Conservation (phyloP, 2,113 vertebrate genomes). For the Helogale parvula region DNA sequence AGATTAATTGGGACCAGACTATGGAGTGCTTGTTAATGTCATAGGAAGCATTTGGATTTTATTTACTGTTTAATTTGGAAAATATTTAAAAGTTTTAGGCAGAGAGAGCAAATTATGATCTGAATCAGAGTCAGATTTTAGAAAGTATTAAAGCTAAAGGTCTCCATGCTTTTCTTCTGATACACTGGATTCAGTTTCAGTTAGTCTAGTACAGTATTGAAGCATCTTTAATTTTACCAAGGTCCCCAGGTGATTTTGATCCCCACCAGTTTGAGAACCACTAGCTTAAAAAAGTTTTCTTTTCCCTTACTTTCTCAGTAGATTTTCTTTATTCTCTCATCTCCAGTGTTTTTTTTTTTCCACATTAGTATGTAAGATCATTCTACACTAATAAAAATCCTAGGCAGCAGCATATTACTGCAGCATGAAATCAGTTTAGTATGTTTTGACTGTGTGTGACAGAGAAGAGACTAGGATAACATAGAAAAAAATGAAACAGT, state of each 20-base stretch:
- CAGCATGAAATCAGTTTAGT: not conserved
- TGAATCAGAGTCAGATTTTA: not conserved
- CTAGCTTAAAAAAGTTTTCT: not conserved
- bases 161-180: not conserved
- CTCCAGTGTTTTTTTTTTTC: not conserved
- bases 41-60: not conserved
- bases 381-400: not conserved
- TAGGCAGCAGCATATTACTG: not conserved
- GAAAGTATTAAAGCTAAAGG: not conserved
- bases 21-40: not conserved
- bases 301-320: not conserved
- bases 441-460: not conserved
- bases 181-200: not conserved
- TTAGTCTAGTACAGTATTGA: not conserved
- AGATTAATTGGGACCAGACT: not conserved
- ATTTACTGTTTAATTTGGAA: constrained; percentile 27
- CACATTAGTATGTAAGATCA: not conserved
- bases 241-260: not conserved
- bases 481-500: not conserved
- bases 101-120: not conserved
- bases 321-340: constrained; percentile 14
- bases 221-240: not conserved
- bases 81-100: constrained; percentile 5
- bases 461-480: not conserved
- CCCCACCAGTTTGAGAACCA: not conserved